Percentiles rank a stretch among this genome's conserved stretches.
These are phyloP conservation scores for Lutjanus argentimaculatus DNA, from an alignment of 2,797 vertebrate genomes.

Conservation along the genomic window DNA sequence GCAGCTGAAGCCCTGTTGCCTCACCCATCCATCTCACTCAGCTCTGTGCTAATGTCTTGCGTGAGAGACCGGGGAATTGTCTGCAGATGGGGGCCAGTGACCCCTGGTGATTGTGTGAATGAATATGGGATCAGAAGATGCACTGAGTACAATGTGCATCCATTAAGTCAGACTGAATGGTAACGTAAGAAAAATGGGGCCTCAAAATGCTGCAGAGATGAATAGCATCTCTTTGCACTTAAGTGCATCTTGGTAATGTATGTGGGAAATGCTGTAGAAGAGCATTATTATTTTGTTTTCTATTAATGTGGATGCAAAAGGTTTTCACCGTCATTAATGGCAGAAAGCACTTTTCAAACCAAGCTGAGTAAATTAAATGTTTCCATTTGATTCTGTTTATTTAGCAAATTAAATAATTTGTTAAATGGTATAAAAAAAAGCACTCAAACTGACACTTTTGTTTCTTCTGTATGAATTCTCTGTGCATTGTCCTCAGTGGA, in stretches of 20 bases:
- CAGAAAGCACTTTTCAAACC: not conserved
- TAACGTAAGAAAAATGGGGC: conserved; percentile 27
- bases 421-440: not conserved
- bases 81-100: conserved; percentile 61
- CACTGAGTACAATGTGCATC: conserved; percentile 45
- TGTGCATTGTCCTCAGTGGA: not conserved
- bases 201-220: conserved; percentile 33
- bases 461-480: not conserved
- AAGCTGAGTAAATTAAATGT: not conserved
- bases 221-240: not conserved
- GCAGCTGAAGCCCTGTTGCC: not conserved
- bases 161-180: conserved; percentile 44
- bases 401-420: not conserved
- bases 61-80: conserved; percentile 43
- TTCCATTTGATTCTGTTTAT: not conserved
- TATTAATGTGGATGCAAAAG: not conserved
- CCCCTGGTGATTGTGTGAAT: conserved; percentile 63
- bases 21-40: conserved; percentile 50
- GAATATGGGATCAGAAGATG: conserved; percentile 61
- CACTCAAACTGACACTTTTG: not conserved
- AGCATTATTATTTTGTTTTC: conserved; percentile 13
- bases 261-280: not conserved
- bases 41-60: conserved; percentile 47
- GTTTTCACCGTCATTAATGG: not conserved
- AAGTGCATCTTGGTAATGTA: conserved; percentile 30